A percentile compares a stretch with the other conserved stretches of the same genome.
Evolutionary conservation across 2,888 invertebrate species (phyloP).

Genomic region (Bombyx huttoni): DNA sequence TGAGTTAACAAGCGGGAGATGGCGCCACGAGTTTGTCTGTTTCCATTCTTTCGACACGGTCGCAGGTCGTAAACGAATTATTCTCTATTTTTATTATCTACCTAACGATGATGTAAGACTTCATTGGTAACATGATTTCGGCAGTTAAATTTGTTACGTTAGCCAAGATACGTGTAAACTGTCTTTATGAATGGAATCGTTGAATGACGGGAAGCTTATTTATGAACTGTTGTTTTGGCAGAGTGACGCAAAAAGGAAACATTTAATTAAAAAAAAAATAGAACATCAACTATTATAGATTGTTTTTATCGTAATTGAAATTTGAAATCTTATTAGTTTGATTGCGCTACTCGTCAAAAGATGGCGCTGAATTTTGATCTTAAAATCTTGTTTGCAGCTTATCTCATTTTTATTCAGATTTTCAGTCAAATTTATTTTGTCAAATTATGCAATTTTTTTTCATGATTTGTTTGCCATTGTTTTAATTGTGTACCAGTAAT

Average conservation of each 20-base stretch:
- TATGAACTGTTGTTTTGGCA: neutral
- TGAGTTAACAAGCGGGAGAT: constrained; percentile 30
- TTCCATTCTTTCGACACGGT: constrained; percentile 32
- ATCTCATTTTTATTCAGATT: too few relatives aligned
- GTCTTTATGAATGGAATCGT: constrained; percentile 1
- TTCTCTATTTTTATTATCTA: constrained; percentile 23
- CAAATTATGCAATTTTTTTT: too few relatives aligned
- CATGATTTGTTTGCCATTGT: too few relatives aligned
- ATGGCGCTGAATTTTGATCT: constrained; percentile 27
- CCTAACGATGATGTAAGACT: constrained; percentile 15
- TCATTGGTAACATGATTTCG: constrained; percentile 5
- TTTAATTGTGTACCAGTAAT: too few relatives aligned
- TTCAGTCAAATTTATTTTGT: too few relatives aligned
- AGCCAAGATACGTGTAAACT: neutral
- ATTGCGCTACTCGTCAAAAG: constrained; percentile 40
- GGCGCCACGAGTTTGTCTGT: constrained; percentile 38
- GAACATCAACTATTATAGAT: too few relatives aligned
- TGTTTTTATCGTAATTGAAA: neutral
- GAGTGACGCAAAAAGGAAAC: too few relatives aligned
- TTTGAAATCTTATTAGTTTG: neutral
- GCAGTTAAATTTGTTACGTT: constrained; percentile 3
- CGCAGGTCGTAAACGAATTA: constrained; percentile 38
- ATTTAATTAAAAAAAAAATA: too few relatives aligned
- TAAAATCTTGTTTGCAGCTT: too few relatives aligned
- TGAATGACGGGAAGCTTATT: neutral